Evolutionary conservation across 1,140 invertebrate genomes (phyloP), one percentile per base, ranked within the genome.

Genomic region (Stratiolaelaps scimitus): DNA sequence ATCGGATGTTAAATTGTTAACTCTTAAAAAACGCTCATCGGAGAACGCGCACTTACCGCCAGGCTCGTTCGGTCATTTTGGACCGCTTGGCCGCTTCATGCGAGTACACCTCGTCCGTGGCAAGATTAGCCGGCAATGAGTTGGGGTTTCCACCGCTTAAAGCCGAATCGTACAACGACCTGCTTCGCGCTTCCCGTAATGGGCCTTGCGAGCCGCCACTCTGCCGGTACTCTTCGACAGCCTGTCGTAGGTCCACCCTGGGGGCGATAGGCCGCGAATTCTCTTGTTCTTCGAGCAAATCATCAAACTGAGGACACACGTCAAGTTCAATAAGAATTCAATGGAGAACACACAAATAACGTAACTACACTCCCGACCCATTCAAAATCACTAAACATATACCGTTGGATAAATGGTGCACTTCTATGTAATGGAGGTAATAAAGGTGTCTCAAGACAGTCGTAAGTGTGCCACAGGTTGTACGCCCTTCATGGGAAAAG

Each of bases 221-320:
- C 4, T 40, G 34, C 34, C 34, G 26, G 23, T 60, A 60, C 53
- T 60, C 23, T 60, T 60, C 53, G 1, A 60, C 53, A 23, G 53
- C 53, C 26, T 26, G 26, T 29, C 53, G 15, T 15, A 60, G 53
- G 34, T 60, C 34, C 15, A 23, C 26, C 17, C 53, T 26, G 34
- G 15, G 53, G 13, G 20, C 20, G 19, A n/a, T 13, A 46, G 45
- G 64, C 26, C 43, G 29, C 56, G 60, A 66, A 56, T 40, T 67
- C 43, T 43, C 34, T 17, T 65, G 64, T 17, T 43, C 34, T 26
- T 65, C 64, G 17, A 65, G 34, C 64, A 65, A 17, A 40, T 65
- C 34, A 43, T 23, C 34, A 40, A 65, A 17, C 44, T 65, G 29
- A 60, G 13, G 23, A 60, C 15, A 60, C 15, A 48, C 26, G 19